Conservation (phyloP, 2,888 invertebrate genomes). For the Molorchus minor region DNA sequence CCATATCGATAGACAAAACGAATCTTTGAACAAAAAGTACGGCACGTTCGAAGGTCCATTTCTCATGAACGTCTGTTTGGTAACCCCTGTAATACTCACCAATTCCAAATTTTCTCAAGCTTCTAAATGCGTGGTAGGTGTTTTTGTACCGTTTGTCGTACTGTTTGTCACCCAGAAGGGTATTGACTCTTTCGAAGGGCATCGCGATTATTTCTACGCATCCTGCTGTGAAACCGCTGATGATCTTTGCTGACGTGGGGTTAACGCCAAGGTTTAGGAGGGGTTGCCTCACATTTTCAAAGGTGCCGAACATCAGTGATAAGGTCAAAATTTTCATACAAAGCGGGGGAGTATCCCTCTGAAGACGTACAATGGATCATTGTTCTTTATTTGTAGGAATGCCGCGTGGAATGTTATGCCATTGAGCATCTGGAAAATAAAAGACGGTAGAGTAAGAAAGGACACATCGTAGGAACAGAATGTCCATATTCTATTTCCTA, state of each 20-base stretch:
- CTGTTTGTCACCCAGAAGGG: constrained; percentile 84
- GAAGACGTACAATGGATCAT: constrained; percentile 85
- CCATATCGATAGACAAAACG: background rate
- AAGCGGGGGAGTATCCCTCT: constrained; percentile 92
- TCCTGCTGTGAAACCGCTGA: background rate
- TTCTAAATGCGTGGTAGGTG: constrained; percentile 80
- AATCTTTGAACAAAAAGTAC: constrained; percentile 82
- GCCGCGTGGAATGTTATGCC: constrained; percentile 81
- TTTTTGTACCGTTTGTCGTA: constrained; percentile 86
- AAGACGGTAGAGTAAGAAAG: background rate
- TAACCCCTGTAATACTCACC: constrained; percentile 92
- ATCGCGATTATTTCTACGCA: constrained; percentile 66
- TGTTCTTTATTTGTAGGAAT: constrained; percentile 78
- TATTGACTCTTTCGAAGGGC: constrained; percentile 96
- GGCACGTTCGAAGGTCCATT: constrained; percentile 93
- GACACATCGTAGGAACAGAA: too few relatives aligned
- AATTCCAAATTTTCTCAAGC: constrained; percentile 76
- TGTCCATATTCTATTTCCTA: too few relatives aligned
- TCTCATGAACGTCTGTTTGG: constrained; percentile 83
- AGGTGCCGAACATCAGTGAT: constrained; percentile 97
- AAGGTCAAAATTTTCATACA: constrained; percentile 91
- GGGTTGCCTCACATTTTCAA: constrained; percentile 76
- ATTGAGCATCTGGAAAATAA: constrained; percentile 73
- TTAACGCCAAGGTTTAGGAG: constrained; percentile 61
- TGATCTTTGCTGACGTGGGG: background rate